A percentile compares a stretch with the other conserved stretches of the same genome.
Evolutionary conservation across 2,888 invertebrate genomes (phyloP).

Genomic region (Atherix ibis): DNA sequence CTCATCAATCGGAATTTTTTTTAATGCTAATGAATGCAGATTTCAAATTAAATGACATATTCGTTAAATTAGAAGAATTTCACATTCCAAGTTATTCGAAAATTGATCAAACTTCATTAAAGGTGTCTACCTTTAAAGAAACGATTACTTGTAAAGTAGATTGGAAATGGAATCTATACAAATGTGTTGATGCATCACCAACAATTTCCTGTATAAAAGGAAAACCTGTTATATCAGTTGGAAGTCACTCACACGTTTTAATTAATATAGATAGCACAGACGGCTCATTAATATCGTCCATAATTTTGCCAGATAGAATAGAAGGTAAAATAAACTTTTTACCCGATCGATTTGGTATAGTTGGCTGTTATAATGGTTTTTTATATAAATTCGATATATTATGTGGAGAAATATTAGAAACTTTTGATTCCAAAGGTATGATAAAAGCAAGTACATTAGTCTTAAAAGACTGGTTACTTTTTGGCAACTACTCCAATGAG

Average conservation of each 20-base stretch:
- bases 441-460: slow-evolving; percentile 37
- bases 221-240: slow-evolving; percentile 37
- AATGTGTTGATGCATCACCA: slow-evolving; percentile 74
- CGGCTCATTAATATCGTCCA: slow-evolving; percentile 35
- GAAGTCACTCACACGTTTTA: slow-evolving; percentile 61
- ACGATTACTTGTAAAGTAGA: too few species aligned
- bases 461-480: slow-evolving; percentile 45
- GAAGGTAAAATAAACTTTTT: slow-evolving; percentile 47
- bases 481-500: slow-evolving; percentile 35
- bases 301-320: slow-evolving; percentile 48
- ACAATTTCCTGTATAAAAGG: slow-evolving; percentile 31
- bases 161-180: slow-evolving; percentile 43
- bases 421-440: slow-evolving; percentile 33
- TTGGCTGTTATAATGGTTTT: slow-evolving; percentile 63
- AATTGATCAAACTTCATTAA: too few species aligned
- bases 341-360: slow-evolving; percentile 36
- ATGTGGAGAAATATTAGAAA: slow-evolving; percentile 43
- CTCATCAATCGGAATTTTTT: slow-evolving; percentile 37
- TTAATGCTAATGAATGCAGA: slow-evolving; percentile 37
- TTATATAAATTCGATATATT: slow-evolving; percentile 46
- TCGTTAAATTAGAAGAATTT: slow-evolving; percentile 5
- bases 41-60: slow-evolving; percentile 25
- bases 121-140: too few species aligned
- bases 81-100: too few species aligned
- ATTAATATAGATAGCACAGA: slow-evolving; percentile 39